phyloP scores from a whole-genome alignment of 2,113 vertebrate genomes.

The Oxyruncus cristatus region DNA sequence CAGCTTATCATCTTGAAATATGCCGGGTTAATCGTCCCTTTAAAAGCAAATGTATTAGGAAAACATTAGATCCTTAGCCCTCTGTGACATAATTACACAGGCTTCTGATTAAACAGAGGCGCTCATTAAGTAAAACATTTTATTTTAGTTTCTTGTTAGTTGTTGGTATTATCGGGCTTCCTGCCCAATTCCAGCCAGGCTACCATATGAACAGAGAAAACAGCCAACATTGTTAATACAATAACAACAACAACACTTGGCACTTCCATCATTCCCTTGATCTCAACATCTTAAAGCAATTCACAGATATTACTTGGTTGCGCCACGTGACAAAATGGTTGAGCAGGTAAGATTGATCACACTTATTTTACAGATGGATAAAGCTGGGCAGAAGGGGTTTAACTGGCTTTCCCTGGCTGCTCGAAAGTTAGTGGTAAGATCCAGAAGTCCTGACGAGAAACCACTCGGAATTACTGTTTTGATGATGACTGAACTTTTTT shows the following conservation, averaged over 20 bases:
- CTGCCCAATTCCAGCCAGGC: conserved; percentile 68
- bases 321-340: background rate
- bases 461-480: background rate
- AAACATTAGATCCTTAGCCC: conserved; percentile 62
- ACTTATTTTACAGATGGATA: background rate
- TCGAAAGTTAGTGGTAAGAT: background rate
- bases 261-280: conserved; percentile 35
- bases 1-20: conserved; percentile 65
- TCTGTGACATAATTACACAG: conserved; percentile 67
- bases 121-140: conserved; percentile 66
- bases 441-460: conserved; percentile 17
- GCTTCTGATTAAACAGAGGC: conserved; percentile 63
- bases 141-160: conserved; percentile 59
- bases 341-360: background rate
- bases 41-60: conserved; percentile 59
- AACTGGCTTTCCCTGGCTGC: background rate
- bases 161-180: conserved; percentile 54
- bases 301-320: conserved; percentile 2
- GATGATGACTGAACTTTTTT: background rate
- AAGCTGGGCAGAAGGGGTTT: background rate
- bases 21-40: conserved; percentile 43
- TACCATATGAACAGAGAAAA: conserved; percentile 68
- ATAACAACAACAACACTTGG: conserved; percentile 59
- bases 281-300: conserved; percentile 50
- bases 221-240: conserved; percentile 57